A percentile compares a stretch with the other conserved stretches of the same genome.
phyloP scores from a whole-genome alignment of 2,888 invertebrate genomes.

The Stenotaenia linearis region DNA sequence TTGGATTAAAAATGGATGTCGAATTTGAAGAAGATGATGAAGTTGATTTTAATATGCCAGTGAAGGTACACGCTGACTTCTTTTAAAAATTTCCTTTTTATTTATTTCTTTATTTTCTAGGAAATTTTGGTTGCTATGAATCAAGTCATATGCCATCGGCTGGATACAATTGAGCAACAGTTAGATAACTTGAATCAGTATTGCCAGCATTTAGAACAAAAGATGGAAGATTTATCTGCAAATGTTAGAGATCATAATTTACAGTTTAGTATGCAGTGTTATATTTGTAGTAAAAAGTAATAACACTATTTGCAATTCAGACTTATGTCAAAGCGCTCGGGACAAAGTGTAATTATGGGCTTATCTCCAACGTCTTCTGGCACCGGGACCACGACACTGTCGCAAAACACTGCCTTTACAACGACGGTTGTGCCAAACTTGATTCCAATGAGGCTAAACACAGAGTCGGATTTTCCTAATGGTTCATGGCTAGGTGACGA shows the following conservation, averaged over 20 bases:
- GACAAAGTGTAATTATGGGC: constrained; percentile 30
- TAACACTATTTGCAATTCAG: neutral
- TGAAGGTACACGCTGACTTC: neutral
- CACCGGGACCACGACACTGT: neutral
- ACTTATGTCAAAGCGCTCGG: constrained; percentile 20
- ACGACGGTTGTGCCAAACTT: constrained; percentile 11
- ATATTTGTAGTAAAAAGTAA: neutral
- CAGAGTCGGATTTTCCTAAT: constrained; percentile 49
- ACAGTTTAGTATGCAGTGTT: too few relatives aligned
- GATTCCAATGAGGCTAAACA: constrained; percentile 43
- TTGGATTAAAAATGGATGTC: neutral
- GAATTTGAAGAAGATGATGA: neutral
- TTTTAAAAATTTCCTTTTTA: neutral
- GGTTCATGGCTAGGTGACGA: constrained; percentile 54
- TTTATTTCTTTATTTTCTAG: constrained; percentile 26
- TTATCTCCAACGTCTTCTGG: constrained; percentile 28
- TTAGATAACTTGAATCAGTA: constrained; percentile 31
- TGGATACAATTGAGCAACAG: constrained; percentile 32
- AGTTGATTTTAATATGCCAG: constrained; percentile 31
- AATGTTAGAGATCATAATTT: constrained; percentile 27
- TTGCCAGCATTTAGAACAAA: constrained; percentile 30
- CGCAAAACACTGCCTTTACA: neutral
- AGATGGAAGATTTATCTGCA: constrained; percentile 31
- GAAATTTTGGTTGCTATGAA: constrained; percentile 32
- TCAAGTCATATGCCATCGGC: constrained; percentile 21